phyloP scores from a whole-genome alignment of 2,113 vertebrate genomes.

The Butorides virescens region DNA sequence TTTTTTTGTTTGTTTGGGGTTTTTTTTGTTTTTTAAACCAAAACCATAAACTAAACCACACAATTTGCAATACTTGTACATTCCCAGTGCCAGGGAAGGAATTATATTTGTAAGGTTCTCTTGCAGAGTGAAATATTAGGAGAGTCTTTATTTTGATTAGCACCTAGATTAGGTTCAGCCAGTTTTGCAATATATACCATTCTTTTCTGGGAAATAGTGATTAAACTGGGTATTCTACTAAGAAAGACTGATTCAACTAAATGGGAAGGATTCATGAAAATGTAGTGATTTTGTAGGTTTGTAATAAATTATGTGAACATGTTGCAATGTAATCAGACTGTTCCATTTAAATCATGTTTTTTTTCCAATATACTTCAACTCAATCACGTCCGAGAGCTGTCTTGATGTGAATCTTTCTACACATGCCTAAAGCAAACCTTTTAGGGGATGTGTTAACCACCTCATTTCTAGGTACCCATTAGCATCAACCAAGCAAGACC shows the following conservation, averaged over 20 bases:
- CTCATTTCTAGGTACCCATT: neutral
- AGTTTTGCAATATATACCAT: neutral
- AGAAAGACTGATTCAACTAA: neutral
- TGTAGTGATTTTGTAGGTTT: neutral
- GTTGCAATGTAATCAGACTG: neutral
- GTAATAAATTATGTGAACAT: neutral
- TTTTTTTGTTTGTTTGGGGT: neutral
- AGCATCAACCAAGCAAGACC: neutral
- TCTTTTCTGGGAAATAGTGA: neutral
- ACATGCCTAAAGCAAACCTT: neutral
- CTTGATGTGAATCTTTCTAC: neutral
- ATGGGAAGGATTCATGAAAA: neutral
- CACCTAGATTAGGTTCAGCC: neutral
- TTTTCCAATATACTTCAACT: neutral
- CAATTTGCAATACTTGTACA: neutral
- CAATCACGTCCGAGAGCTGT: neutral
- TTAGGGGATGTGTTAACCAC: neutral
- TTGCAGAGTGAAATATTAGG: neutral
- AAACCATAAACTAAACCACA: neutral
- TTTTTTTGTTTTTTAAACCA: neutral
- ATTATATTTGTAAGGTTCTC: neutral
- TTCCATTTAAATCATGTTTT: neutral
- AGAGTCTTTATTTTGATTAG: neutral
- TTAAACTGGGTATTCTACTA: neutral
- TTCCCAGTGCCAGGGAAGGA: neutral